phyloP scores from a whole-genome alignment of 2,797 vertebrate genomes.

The Eulemur rubriventer region DNA sequence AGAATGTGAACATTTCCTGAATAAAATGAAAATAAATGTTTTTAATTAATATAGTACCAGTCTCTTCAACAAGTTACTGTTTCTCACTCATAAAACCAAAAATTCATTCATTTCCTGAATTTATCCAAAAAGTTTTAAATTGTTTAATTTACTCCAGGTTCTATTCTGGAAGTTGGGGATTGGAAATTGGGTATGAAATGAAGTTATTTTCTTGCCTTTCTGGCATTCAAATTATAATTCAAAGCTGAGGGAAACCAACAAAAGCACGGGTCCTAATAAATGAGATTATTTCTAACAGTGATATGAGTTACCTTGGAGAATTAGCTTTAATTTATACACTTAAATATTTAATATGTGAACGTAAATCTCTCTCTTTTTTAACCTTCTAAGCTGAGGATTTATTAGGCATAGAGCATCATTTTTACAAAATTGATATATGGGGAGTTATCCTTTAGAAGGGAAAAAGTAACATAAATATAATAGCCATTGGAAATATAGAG shows the following conservation, averaged over 20 bases:
- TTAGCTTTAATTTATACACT: not conserved
- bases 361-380: not conserved
- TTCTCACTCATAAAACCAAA: not conserved
- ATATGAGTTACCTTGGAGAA: not conserved
- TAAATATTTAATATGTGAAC: conserved; percentile 1
- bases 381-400: not conserved
- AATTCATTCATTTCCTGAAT: not conserved
- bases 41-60: not conserved
- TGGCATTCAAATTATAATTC: not conserved
- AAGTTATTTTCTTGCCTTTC: not conserved
- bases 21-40: not conserved
- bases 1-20: not conserved
- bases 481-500: not conserved
- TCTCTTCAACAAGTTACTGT: not conserved
- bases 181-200: not conserved
- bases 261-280: not conserved
- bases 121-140: not conserved
- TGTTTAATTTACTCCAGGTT: not conserved
- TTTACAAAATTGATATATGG: not conserved
- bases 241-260: not conserved
- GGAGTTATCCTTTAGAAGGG: not conserved
- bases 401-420: not conserved
- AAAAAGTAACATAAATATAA: not conserved
- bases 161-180: not conserved
- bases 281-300: not conserved